Conservation (phyloP, 2,797 vertebrate species). For the Apogon hyalosoma region DNA sequence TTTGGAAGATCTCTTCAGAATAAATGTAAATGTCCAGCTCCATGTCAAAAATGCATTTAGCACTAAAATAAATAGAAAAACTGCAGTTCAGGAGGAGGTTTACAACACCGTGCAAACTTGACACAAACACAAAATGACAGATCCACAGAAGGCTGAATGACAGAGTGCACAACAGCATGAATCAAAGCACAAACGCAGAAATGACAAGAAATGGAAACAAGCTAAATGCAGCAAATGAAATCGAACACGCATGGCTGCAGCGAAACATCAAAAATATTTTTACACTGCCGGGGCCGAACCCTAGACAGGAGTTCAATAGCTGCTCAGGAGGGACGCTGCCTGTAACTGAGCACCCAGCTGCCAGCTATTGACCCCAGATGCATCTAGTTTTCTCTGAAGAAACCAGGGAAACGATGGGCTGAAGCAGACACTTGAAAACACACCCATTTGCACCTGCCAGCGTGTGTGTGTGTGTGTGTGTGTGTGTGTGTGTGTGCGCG, state of each 20-base stretch:
- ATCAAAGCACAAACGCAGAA: neutral
- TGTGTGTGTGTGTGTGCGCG: too few species aligned
- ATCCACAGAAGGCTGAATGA: neutral
- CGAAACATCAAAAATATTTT: slow-evolving; percentile 64
- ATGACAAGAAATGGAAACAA: slow-evolving; percentile 7
- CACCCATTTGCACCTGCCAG: neutral
- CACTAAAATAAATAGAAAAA: neutral
- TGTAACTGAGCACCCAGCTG: slow-evolving; percentile 71
- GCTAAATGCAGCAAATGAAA: slow-evolving; percentile 35
- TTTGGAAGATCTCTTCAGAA: too few species aligned
- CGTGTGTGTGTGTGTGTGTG: slow-evolving; percentile 5
- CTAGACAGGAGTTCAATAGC: slow-evolving; percentile 63
- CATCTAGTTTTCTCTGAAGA: slow-evolving; percentile 55
- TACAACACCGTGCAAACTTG: neutral
- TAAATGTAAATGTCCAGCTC: neutral
- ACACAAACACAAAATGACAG: slow-evolving; percentile 8
- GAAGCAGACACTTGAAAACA: slow-evolving; percentile 26
- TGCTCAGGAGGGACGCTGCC: slow-evolving; percentile 55
- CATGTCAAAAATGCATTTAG: neutral
- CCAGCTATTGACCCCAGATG: slow-evolving; percentile 74
- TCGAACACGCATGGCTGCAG: slow-evolving; percentile 30
- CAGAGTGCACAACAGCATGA: neutral
- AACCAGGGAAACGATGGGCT: slow-evolving; percentile 26
- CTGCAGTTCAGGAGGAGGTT: too few species aligned
- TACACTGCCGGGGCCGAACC: slow-evolving; percentile 46